Percentiles rank a stretch among this genome's conserved stretches.
Conservation (phyloP, 2,888 invertebrate genomes). For the Erebia aethiops region DNA sequence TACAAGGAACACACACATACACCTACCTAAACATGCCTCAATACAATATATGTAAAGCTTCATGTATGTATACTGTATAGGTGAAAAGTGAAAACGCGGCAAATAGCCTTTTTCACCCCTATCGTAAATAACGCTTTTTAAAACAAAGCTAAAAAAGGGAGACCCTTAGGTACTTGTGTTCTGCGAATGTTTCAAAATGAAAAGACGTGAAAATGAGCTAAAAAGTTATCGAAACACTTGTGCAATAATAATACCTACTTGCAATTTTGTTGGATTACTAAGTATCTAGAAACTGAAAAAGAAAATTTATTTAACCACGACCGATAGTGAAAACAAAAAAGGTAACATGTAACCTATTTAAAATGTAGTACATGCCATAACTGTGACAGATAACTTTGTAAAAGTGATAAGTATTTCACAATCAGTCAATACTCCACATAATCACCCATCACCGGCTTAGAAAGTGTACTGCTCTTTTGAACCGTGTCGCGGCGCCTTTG, state of each 20-base stretch:
- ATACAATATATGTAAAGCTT: too few relatives aligned
- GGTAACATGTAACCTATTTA: too few relatives aligned
- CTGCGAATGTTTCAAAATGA: too few relatives aligned
- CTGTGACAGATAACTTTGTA: neutral
- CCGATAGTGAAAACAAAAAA: neutral
- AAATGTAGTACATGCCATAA: neutral
- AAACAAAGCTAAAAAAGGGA: too few relatives aligned
- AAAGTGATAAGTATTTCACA: constrained; percentile 1
- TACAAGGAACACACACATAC: too few relatives aligned
- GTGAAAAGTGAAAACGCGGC: too few relatives aligned
- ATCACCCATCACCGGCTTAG: neutral
- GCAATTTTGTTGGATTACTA: neutral
- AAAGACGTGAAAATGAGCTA: neutral
- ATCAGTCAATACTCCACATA: constrained; percentile 11
- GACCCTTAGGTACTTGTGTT: too few relatives aligned
- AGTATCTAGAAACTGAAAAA: neutral
- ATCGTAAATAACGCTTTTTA: too few relatives aligned
- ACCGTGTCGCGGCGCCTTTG: neutral
- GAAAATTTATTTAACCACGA: neutral
- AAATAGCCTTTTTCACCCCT: too few relatives aligned
- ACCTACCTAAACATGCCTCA: too few relatives aligned
- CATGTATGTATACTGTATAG: too few relatives aligned
- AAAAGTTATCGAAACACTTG: too few relatives aligned
- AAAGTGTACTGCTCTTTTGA: constrained; percentile 8
- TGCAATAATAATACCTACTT: neutral